phyloP scores from a whole-genome alignment of 2,888 invertebrate species.

The Acleris literana region DNA sequence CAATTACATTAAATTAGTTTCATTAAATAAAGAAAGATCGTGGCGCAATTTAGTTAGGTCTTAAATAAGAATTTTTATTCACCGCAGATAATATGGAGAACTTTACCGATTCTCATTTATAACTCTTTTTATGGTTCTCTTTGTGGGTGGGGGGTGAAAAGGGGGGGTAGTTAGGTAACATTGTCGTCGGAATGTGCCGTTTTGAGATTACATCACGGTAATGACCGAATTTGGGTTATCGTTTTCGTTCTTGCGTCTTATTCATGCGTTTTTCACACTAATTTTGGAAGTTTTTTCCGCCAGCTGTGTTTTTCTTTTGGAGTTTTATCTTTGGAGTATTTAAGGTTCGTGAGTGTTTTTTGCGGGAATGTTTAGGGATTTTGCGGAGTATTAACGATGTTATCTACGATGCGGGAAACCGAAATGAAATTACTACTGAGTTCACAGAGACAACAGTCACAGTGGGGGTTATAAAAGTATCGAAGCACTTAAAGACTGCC shows the following conservation, averaged over 20 bases:
- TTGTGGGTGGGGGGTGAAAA: conserved; percentile 17
- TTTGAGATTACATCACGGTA: conserved; percentile 25
- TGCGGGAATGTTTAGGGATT: background rate
- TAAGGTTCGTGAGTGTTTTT: conserved; percentile 9
- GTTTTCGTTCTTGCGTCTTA: conserved; percentile 16
- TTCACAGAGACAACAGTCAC: no score
- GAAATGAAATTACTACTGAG: background rate
- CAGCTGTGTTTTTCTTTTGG: conserved; percentile 21
- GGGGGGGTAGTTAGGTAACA: conserved; percentile 28
- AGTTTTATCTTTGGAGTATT: conserved; percentile 21
- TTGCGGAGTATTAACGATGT: background rate
- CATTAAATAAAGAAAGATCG: conserved; percentile 49
- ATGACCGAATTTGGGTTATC: conserved; percentile 30
- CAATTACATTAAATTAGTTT: conserved; percentile 65
- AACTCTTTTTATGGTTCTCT: conserved; percentile 51
- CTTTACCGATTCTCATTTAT: conserved; percentile 50
- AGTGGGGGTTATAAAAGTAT: no score
- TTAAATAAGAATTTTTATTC: conserved; percentile 39
- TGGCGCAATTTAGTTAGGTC: conserved; percentile 30
- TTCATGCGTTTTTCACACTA: conserved; percentile 14
- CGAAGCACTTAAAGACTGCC: no score
- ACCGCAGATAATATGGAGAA: conserved; percentile 34
- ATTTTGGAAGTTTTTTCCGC: conserved; percentile 16
- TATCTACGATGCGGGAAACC: background rate
- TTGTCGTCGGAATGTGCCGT: conserved; percentile 20